phyloP scores from a whole-genome alignment of 1,140 invertebrate genomes.

The Drosophila mayri region DNA sequence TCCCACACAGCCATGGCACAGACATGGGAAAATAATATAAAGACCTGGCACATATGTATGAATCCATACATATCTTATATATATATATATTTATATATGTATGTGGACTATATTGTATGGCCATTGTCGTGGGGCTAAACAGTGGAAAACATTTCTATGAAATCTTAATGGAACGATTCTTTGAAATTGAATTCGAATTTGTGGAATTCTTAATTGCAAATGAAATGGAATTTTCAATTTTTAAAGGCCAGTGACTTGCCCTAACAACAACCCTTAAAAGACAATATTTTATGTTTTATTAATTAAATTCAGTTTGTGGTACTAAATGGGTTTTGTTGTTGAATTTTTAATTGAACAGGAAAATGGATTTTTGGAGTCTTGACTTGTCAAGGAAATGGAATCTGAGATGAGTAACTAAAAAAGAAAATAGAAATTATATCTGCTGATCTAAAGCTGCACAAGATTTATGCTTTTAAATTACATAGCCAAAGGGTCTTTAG shows the following conservation, averaged over 20 bases:
- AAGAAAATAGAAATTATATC: background rate
- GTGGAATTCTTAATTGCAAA: slow-evolving; percentile 44
- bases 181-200: slow-evolving; percentile 43
- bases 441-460: background rate
- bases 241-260: slow-evolving; percentile 5
- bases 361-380: slow-evolving; percentile 7
- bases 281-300: background rate
- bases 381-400: background rate
- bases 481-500: too few relatives aligned
- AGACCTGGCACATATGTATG: slow-evolving; percentile 34
- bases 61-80: slow-evolving; percentile 1
- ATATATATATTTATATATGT: slow-evolving; percentile 2
- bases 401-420: background rate
- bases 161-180: slow-evolving; percentile 49
- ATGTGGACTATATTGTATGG: slow-evolving; percentile 35
- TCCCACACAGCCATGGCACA: slow-evolving; percentile 6
- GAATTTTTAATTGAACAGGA: slow-evolving; percentile 26
- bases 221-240: slow-evolving; percentile 26
- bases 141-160: slow-evolving; percentile 50
- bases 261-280: background rate
- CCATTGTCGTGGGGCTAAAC: slow-evolving; percentile 46
- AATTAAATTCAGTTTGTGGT: slow-evolving; percentile 2
- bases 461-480: background rate
- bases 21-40: slow-evolving; percentile 29
- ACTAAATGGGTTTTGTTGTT: slow-evolving; percentile 18